phyloP scores from a whole-genome alignment of 2,797 vertebrate species.

The Cyprinodon diabolis region DNA sequence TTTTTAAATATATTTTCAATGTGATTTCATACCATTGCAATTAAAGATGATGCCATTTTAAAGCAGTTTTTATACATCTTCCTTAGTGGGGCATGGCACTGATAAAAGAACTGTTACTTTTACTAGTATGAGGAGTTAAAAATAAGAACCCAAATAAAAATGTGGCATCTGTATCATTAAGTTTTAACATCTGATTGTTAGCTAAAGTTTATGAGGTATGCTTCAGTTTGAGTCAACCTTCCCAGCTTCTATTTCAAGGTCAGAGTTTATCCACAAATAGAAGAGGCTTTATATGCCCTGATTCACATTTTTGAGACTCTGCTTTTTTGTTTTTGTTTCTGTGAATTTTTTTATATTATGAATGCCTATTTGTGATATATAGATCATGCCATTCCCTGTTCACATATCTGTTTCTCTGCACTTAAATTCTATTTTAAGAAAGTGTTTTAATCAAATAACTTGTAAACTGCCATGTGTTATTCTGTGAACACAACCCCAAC shows the following conservation, averaged over 20 bases:
- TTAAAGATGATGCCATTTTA: background rate
- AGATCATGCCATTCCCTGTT: no score
- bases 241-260: slow-evolving; percentile 51
- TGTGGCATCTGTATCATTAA: slow-evolving; percentile 39
- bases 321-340: no score
- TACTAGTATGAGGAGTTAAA: slow-evolving; percentile 20
- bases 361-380: no score
- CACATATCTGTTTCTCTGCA: no score
- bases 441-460: no score
- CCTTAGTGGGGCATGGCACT: background rate
- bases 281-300: slow-evolving; percentile 14
- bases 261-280: slow-evolving; percentile 51
- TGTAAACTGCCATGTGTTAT: no score
- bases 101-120: background rate
- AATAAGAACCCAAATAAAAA: slow-evolving; percentile 37
- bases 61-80: background rate
- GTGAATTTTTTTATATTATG: no score
- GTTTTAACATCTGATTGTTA: slow-evolving; percentile 46
- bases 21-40: background rate
- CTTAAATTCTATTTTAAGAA: no score
- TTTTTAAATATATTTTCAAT: background rate
- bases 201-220: slow-evolving; percentile 55
- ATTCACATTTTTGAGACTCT: no score
- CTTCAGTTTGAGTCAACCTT: slow-evolving; percentile 37
- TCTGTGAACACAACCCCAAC: no score